A percentile compares a stretch with the other conserved stretches of the same genome.
Evolutionary conservation across 2,113 vertebrate species (phyloP).

Genomic region (Pelvicachromis taeniatus): DNA sequence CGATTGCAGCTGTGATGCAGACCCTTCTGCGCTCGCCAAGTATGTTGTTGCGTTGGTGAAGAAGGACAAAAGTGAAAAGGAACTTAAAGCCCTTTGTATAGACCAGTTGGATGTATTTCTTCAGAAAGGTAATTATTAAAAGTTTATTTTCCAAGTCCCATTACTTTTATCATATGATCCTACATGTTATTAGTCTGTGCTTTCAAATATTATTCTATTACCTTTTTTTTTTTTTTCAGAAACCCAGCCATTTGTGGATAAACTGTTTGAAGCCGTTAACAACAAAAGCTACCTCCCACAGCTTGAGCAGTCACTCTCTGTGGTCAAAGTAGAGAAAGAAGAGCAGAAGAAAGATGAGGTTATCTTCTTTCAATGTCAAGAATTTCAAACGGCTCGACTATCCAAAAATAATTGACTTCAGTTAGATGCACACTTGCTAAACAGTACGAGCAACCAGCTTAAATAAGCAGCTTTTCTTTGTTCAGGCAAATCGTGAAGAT

Average conservation of each 20-base stretch:
- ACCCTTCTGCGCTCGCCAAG: slow-evolving; percentile 96
- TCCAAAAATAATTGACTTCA: background rate
- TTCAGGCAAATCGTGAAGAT: slow-evolving; percentile 85
- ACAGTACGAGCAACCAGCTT: background rate
- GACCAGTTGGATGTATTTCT: slow-evolving; percentile 99
- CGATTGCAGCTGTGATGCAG: slow-evolving; percentile 90
- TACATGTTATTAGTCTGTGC: background rate
- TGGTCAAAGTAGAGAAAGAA: slow-evolving; percentile 86
- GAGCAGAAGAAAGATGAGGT: slow-evolving; percentile 89
- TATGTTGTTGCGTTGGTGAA: slow-evolving; percentile 98
- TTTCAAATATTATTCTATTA: background rate
- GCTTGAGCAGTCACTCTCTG: slow-evolving; percentile 76
- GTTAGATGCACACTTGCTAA: background rate
- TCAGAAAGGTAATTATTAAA: slow-evolving; percentile 84
- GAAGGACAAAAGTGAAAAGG: slow-evolving; percentile 97
- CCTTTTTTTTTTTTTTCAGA: slow-evolving; percentile 71
- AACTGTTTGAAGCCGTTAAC: slow-evolving; percentile 95
- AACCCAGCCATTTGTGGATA: slow-evolving; percentile 96
- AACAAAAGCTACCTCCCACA: slow-evolving; percentile 95
- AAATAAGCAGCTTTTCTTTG: background rate
- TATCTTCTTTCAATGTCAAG: background rate
- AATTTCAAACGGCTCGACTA: background rate
- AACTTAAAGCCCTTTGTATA: slow-evolving; percentile 94
- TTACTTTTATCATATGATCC: background rate
- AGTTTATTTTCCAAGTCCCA: background rate